phyloP scores from a whole-genome alignment of 2,113 vertebrate genomes.

The Mystacornis crossleyi region DNA sequence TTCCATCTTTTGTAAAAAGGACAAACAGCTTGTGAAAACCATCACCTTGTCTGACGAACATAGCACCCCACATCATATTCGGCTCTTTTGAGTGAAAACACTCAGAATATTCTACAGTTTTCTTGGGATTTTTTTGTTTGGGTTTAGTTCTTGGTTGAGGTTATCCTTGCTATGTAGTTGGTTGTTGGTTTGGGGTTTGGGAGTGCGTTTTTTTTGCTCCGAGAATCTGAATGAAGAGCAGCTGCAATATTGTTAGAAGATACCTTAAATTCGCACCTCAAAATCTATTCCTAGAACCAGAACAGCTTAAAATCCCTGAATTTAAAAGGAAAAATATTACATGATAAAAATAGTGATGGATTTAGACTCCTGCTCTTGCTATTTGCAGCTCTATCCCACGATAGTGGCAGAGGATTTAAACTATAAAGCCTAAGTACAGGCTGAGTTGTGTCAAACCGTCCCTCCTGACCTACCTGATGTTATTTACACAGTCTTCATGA shows the following conservation, averaged over 20 bases:
- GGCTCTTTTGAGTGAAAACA: neutral
- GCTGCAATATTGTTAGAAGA: neutral
- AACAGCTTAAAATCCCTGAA: neutral
- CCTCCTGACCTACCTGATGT: constrained; percentile 87
- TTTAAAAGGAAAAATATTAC: neutral
- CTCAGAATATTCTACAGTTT: neutral
- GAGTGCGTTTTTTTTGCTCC: neutral
- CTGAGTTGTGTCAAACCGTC: neutral
- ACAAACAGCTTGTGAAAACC: neutral
- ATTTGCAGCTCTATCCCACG: neutral
- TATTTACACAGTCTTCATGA: constrained; percentile 98
- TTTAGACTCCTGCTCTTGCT: neutral
- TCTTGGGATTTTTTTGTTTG: fast-evolving
- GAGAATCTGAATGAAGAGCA: neutral
- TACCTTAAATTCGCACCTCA: neutral
- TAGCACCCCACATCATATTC: fast-evolving
- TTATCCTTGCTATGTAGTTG: neutral
- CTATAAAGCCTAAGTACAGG: neutral
- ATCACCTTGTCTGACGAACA: fast-evolving
- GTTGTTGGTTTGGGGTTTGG: neutral
- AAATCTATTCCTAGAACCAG: neutral
- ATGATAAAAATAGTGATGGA: neutral
- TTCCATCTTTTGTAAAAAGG: neutral
- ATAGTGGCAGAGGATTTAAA: neutral
- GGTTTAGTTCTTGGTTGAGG: neutral